Base-by-base conservation (phyloP, 2,113 vertebrate genomes). In the Anser cygnoides region DNA sequence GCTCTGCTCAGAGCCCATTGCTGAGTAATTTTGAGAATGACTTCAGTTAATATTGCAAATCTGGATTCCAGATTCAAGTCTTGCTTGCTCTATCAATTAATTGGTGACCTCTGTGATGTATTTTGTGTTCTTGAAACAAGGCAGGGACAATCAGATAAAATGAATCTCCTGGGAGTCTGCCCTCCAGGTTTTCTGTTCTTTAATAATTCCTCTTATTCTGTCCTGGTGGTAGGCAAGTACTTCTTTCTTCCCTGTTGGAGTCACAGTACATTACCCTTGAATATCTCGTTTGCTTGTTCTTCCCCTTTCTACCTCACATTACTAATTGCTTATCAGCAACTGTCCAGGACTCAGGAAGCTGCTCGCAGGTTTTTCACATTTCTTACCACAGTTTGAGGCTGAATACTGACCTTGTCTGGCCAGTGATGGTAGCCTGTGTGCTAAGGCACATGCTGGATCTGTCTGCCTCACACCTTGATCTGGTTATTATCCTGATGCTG, bases 91-190 rank as follows among this genome's bases (percentile, higher is more conserved):
- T 80, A 74, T 59, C 91, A 95, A 82, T 96, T 95, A 95, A 89
- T 89, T 14, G 8, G 68, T 93, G 94, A 95, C 75, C 95, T 92
- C 93, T 91, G 84, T 57, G 81, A 86, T 93, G 54, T 78, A 39
- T 90, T 95, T 89, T 93, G 58, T 91, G 87, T 68, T 95, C 90
- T 94, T 95, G 90, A 95, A 95, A 46, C 78, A 41, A 89, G 50
- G 72, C 75, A 84, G 86, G 87, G 86, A 87, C 83, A 92, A 58
- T 85, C 81, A 90, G 90, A 93, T 91, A 63, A 87, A 94, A 93
- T 33, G 43, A 92, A 65, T 61, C 86, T 95, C 58, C 86, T 93
- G 94, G 72, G 74, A 92, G 72, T 70, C 78, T 95, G 55, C 61
- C 82, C 59, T 95, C 59, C 59, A 87, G 67, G 59, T 89, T 95